These are phyloP conservation scores for Eriocheir sinensis DNA, from an alignment of 1,140 invertebrate species.

Conservation along the genomic window DNA sequence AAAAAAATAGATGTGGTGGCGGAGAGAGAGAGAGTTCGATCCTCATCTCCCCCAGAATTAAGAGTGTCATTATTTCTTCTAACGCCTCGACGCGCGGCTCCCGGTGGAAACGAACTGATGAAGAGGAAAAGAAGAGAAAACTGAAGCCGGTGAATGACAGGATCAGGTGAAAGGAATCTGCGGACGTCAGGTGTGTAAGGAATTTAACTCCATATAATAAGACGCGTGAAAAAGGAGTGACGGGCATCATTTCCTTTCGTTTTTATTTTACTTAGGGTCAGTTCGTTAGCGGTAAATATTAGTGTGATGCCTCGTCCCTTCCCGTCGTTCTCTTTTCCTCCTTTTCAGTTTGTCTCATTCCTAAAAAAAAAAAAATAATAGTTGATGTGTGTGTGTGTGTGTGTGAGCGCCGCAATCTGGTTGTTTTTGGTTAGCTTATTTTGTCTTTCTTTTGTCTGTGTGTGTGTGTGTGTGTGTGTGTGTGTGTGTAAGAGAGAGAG, in stretches of 20 bases:
- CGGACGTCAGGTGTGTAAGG: background rate
- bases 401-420: no score
- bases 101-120: background rate
- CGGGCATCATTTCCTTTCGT: background rate
- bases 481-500: background rate
- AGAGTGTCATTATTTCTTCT: background rate
- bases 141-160: background rate
- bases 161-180: background rate
- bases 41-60: background rate
- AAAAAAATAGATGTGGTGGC: constrained; percentile 16
- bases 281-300: background rate
- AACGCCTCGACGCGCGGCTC: background rate
- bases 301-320: background rate
- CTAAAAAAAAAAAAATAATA: background rate
- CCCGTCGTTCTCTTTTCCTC: background rate
- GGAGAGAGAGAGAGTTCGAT: background rate
- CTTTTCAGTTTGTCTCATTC: background rate
- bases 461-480: constrained; percentile 6
- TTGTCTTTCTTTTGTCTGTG: background rate
- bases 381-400: background rate
- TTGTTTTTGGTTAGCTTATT: no score
- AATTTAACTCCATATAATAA: constrained; percentile 5
- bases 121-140: background rate
- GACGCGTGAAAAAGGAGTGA: background rate
- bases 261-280: no score